These are phyloP conservation scores for Odontomachus brunneus DNA, from an alignment of 1,140 invertebrate genomes.

Conservation along the genomic window DNA sequence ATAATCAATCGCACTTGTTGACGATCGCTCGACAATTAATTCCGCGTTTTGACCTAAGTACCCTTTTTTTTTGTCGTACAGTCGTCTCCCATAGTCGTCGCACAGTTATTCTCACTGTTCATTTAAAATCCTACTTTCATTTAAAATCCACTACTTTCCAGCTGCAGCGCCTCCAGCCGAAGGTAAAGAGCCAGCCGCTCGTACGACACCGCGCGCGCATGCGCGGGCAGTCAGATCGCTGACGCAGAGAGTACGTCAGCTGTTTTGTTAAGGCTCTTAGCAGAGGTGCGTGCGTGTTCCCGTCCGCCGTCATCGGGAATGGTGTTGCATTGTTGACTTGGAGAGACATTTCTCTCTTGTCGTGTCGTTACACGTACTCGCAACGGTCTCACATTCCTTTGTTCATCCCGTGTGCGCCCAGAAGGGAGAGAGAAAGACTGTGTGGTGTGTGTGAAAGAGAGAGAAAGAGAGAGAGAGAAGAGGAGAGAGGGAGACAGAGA, in stretches of 20 bases:
- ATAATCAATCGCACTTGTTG: too few relatives aligned
- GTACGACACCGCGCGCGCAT: conserved; percentile 55
- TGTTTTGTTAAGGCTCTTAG: conserved; percentile 73
- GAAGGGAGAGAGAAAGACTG: not conserved
- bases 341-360: conserved; percentile 60
- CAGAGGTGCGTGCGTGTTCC: conserved; percentile 62
- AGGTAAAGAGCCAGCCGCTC: too few relatives aligned
- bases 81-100: too few relatives aligned
- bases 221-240: conserved; percentile 64
- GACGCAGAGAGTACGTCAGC: conserved; percentile 79
- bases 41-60: too few relatives aligned
- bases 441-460: too few relatives aligned
- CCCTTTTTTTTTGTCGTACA: too few relatives aligned
- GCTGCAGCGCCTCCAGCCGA: not conserved
- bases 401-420: conserved; percentile 63
- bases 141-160: not conserved
- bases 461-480: not conserved
- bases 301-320: conserved; percentile 62
- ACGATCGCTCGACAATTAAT: too few relatives aligned
- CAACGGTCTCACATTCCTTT: conserved; percentile 65
- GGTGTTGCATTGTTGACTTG: conserved; percentile 72
- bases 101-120: too few relatives aligned
- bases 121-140: too few relatives aligned
- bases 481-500: too few relatives aligned
- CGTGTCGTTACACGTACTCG: conserved; percentile 62